Percentiles rank a stretch among this genome's conserved stretches.
These are phyloP conservation scores for Ecliptopera silaceata DNA, from an alignment of 2,888 invertebrate genomes.

Conservation along the genomic window DNA sequence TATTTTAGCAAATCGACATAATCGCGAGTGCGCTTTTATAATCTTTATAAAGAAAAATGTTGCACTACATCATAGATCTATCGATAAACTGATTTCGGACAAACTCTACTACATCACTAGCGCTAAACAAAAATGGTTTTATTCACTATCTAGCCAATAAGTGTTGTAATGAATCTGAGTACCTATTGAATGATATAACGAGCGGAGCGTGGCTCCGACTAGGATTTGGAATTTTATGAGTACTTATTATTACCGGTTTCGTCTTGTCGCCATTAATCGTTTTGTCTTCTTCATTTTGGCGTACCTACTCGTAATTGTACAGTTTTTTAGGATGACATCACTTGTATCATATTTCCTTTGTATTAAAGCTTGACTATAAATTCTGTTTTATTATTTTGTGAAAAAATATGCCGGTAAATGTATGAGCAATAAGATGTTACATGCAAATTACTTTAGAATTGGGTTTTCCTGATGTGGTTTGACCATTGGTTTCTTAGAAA, in stretches of 20 bases:
- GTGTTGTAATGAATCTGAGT: slow-evolving; percentile 80
- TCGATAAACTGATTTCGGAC: slow-evolving; percentile 22
- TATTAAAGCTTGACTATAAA: slow-evolving; percentile 31
- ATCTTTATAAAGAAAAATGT: background rate
- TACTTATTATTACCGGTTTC: slow-evolving; percentile 69
- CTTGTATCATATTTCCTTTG: slow-evolving; percentile 33
- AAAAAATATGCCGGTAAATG: slow-evolving; percentile 12
- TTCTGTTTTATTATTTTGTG: slow-evolving; percentile 22
- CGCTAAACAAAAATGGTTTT: slow-evolving; percentile 70
- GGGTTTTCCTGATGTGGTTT: background rate
- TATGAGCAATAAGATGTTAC: slow-evolving; percentile 1
- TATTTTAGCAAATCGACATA: background rate
- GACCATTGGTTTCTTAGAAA: background rate
- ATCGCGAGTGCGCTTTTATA: background rate
- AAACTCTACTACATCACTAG: slow-evolving; percentile 49
- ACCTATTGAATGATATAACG: slow-evolving; percentile 72
- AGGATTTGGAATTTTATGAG: slow-evolving; percentile 64
- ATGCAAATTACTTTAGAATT: background rate
- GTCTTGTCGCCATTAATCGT: slow-evolving; percentile 63
- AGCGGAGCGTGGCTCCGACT: slow-evolving; percentile 72
- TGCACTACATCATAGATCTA: background rate
- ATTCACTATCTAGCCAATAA: slow-evolving; percentile 76
- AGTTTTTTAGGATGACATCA: slow-evolving; percentile 36
- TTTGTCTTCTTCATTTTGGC: slow-evolving; percentile 38
- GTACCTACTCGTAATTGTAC: slow-evolving; percentile 38